These are phyloP conservation scores for Uria aalge DNA, from an alignment of 2,113 vertebrate genomes.

Conservation along the genomic window DNA sequence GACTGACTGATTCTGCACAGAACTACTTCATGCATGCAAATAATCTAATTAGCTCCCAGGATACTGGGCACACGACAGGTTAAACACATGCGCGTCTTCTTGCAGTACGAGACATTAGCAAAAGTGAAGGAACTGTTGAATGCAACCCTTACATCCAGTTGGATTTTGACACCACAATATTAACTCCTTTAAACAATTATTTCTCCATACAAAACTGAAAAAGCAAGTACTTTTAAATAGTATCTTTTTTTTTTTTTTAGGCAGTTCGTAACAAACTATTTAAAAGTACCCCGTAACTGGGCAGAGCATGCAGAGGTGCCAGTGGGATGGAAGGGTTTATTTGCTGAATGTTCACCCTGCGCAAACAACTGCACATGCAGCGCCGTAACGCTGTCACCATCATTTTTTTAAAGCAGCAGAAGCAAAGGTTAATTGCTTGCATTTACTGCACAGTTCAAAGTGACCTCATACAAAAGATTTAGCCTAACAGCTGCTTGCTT, in stretches of 20 bases:
- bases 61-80: not conserved
- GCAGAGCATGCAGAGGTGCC: not conserved
- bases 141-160: not conserved
- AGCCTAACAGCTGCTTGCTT: slow-evolving; percentile 69
- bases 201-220: not conserved
- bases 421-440: slow-evolving; percentile 71
- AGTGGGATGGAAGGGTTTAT: not conserved
- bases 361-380: slow-evolving; percentile 10
- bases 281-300: not conserved
- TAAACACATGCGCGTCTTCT: not conserved
- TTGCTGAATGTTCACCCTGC: not conserved
- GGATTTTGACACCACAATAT: not conserved
- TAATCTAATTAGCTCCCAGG: not conserved
- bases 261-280: not conserved
- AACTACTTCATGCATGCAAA: not conserved
- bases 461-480: slow-evolving; percentile 63
- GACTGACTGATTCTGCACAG: not conserved
- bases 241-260: not conserved
- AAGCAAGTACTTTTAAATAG: not conserved
- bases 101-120: not conserved
- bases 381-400: not conserved
- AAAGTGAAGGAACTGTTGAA: not conserved
- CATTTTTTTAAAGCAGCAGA: slow-evolving; percentile 29
- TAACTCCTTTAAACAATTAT: not conserved
- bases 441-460: slow-evolving; percentile 63